Conservation (phyloP, 2,888 invertebrate genomes). For the Callyntrura guangdongensis region DNA sequence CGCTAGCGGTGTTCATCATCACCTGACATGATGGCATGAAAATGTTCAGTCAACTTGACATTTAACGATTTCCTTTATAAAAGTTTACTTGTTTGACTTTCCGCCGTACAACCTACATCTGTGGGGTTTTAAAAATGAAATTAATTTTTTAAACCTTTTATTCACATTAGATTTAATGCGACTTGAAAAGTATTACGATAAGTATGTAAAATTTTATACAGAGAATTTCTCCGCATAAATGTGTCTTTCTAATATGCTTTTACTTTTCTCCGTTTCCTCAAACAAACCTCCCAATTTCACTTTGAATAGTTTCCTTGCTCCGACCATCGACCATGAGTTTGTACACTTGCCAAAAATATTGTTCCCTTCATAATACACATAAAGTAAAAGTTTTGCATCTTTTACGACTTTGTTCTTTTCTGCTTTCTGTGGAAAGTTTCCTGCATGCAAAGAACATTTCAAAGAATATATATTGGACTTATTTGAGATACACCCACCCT, state of each 20-base stretch:
- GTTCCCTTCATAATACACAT: slow-evolving; percentile 56
- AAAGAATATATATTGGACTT: slow-evolving; percentile 4
- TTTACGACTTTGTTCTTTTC: slow-evolving; percentile 62
- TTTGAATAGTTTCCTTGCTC: slow-evolving; percentile 26
- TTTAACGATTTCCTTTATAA: no score
- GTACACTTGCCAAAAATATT: slow-evolving; percentile 72
- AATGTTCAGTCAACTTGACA: no score
- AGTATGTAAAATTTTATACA: not conserved
- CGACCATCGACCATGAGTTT: slow-evolving; percentile 42
- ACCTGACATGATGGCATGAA: no score
- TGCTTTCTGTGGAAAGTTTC: not conserved
- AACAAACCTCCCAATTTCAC: slow-evolving; percentile 14
- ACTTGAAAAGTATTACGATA: not conserved
- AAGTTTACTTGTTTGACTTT: no score
- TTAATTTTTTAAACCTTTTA: no score
- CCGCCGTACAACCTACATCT: no score
- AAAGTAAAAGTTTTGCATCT: slow-evolving; percentile 71
- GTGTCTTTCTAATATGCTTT: not conserved
- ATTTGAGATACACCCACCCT: not conserved
- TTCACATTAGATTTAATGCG: no score
- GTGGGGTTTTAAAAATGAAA: no score
- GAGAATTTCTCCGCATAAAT: no score
- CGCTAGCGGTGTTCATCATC: no score
- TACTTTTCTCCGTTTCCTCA: slow-evolving; percentile 17
- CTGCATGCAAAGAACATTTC: slow-evolving; percentile 11